These are phyloP conservation scores for Acarapis woodi DNA, from an alignment of 1,140 invertebrate species.

Conservation along the genomic window DNA sequence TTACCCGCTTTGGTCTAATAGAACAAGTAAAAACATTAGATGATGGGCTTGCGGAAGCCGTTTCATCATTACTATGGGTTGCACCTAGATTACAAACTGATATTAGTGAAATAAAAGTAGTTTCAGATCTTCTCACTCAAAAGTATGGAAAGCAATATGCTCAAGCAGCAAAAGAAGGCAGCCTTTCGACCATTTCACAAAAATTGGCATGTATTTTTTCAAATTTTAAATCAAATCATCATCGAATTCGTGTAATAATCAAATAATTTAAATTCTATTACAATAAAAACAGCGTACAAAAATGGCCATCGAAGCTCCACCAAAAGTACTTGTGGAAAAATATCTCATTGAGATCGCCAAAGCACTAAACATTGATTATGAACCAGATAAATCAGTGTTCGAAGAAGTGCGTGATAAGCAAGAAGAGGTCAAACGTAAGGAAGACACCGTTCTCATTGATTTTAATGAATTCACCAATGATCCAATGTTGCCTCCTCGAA, in stretches of 20 bases:
- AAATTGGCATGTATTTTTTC: slow-evolving; percentile 90
- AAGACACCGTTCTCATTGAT: not conserved
- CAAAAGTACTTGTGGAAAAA: slow-evolving; percentile 79
- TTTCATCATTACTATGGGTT: slow-evolving; percentile 87
- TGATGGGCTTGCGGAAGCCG: slow-evolving; percentile 74
- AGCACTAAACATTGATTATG: slow-evolving; percentile 67
- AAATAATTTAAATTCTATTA: too few relatives aligned
- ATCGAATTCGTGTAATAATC: too few relatives aligned
- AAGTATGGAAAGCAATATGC: slow-evolving; percentile 89
- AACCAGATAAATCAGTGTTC: slow-evolving; percentile 32
- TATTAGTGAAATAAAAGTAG: slow-evolving; percentile 48
- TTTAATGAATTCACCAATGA: not conserved
- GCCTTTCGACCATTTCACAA: slow-evolving; percentile 53
- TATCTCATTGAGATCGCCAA: slow-evolving; percentile 83
- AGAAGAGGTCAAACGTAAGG: not conserved
- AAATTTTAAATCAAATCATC: too few relatives aligned
- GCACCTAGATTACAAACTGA: slow-evolving; percentile 35
- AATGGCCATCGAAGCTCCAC: slow-evolving; percentile 75
- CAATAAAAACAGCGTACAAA: too few relatives aligned
- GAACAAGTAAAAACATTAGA: slow-evolving; percentile 93
- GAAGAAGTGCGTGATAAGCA: not conserved
- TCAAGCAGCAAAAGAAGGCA: slow-evolving; percentile 44
- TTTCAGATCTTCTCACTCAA: slow-evolving; percentile 53
- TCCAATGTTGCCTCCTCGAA: not conserved
- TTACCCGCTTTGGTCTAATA: slow-evolving; percentile 83